These are phyloP conservation scores for Hypotaenidia philippensis DNA, from an alignment of 2,797 vertebrate species.

Conservation along the genomic window DNA sequence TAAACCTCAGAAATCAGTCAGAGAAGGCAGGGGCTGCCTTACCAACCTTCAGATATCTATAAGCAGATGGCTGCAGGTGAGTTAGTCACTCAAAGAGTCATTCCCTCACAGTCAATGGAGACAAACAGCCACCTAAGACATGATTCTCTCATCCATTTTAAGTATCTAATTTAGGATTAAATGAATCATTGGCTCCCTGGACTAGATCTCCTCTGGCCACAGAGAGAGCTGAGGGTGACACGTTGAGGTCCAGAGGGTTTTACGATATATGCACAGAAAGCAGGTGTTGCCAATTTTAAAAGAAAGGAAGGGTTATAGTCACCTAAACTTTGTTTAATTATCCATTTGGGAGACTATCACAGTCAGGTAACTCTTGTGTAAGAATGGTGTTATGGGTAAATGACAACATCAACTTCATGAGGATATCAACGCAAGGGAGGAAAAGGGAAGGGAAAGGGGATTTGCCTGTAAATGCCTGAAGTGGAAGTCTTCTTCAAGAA, in stretches of 20 bases:
- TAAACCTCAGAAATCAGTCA: neutral
- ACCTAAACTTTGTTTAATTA: neutral
- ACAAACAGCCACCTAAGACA: neutral
- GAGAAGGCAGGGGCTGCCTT: neutral
- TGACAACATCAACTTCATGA: neutral
- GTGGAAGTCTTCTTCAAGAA: conserved; percentile 23
- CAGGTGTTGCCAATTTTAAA: neutral
- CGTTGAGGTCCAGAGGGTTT: neutral
- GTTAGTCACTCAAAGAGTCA: neutral
- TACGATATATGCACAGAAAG: neutral
- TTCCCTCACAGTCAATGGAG: neutral
- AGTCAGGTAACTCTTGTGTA: neutral
- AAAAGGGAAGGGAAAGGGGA: neutral
- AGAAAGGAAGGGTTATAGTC: neutral
- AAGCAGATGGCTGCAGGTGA: neutral
- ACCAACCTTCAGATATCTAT: neutral
- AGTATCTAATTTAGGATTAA: neutral
- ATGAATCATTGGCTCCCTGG: neutral
- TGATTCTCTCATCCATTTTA: neutral
- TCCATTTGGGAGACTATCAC: neutral
- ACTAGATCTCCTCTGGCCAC: neutral
- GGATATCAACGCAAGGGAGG: neutral
- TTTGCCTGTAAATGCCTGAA: neutral
- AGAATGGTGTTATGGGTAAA: neutral
- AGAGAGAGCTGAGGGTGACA: neutral